Base-by-base conservation (phyloP, 2,888 invertebrate species). In the Micropterix aruncella region DNA sequence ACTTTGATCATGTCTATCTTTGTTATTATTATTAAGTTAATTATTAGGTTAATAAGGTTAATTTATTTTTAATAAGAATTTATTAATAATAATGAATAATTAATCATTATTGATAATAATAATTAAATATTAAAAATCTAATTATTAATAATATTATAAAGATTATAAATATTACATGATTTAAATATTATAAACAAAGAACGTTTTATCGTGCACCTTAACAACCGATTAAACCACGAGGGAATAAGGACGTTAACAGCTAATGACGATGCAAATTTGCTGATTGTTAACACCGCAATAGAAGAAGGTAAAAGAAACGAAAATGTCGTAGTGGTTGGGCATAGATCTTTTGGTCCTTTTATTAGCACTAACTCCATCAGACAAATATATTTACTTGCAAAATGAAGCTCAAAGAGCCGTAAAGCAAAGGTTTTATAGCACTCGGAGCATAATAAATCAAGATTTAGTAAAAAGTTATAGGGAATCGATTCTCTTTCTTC, bases 11-110 rank as follows among this genome's bases (percentile, higher is more conserved):
- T n/a, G n/a, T n/a, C n/a, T n/a, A n/a, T n/a, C n/a, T n/a, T n/a
- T n/a, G n/a, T n/a, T n/a, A n/a, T n/a, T 47, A 49, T 46, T 44
- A 51, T 46, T 47, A 46, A 16, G 50, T 51, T 44, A 51, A 47
- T 48, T 38, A 44, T 36, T 47, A 49, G 38, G 41, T 51, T 44
- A 47, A 47, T 45, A 38, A 37, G n/a, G 48, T 48, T 37, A 52
- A 53, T 45, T n/a, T n/a, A n/a, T n/a, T n/a, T n/a, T n/a, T n/a
- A n/a, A n/a, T n/a, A n/a, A n/a, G n/a, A n/a, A n/a, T n/a, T n/a
- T n/a, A n/a, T n/a, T n/a, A n/a, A n/a, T n/a, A n/a, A n/a, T n/a
- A n/a, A n/a, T n/a, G n/a, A n/a, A n/a, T n/a, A n/a, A n/a, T n/a
- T n/a, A n/a, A n/a, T n/a, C n/a, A n/a, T n/a, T n/a, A n/a, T n/a